Percentiles rank a stretch among this genome's conserved stretches.
These are phyloP conservation scores for Clivina fossor DNA, from an alignment of 2,888 invertebrate species.

Conservation along the genomic window DNA sequence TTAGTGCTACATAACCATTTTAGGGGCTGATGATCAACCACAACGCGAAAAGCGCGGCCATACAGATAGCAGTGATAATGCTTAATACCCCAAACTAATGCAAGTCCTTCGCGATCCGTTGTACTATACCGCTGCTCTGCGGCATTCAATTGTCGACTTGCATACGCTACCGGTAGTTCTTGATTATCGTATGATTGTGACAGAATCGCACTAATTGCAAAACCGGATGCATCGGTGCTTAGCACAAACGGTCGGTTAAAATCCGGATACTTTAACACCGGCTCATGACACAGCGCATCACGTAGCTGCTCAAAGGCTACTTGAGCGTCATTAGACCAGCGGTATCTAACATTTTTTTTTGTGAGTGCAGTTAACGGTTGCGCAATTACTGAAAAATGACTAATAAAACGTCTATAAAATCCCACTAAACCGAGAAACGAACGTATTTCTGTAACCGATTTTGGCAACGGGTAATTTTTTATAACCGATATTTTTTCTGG, in stretches of 20 bases:
- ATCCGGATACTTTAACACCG: slow-evolving; percentile 40
- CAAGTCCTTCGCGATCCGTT: slow-evolving; percentile 37
- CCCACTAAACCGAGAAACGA: slow-evolving; percentile 40
- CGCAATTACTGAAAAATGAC: slow-evolving; percentile 20
- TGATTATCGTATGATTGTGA: slow-evolving; percentile 36
- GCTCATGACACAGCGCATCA: slow-evolving; percentile 25
- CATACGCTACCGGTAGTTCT: slow-evolving; percentile 36
- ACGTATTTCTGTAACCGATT: slow-evolving; percentile 31
- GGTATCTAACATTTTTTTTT: slow-evolving; percentile 26
- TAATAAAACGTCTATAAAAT: slow-evolving; percentile 32
- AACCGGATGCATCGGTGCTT: slow-evolving; percentile 33
- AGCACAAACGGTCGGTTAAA: slow-evolving; percentile 33
- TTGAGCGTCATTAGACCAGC: slow-evolving; percentile 23
- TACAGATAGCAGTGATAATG: slow-evolving; percentile 36
- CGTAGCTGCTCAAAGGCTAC: slow-evolving; percentile 29
- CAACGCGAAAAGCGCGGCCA: slow-evolving; percentile 31
- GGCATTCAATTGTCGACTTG: slow-evolving; percentile 31
- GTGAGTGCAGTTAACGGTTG: slow-evolving; percentile 28
- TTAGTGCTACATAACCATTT: slow-evolving; percentile 34
- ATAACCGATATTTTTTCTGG: slow-evolving; percentile 30
- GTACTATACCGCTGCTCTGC: slow-evolving; percentile 36
- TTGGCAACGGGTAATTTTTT: slow-evolving; percentile 26
- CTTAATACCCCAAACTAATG: slow-evolving; percentile 35
- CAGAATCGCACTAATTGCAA: slow-evolving; percentile 41
- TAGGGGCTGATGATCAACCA: slow-evolving; percentile 36